These are phyloP conservation scores for Adelognathus sp. DNA, from an alignment of 2,888 invertebrate species.

Conservation along the genomic window DNA sequence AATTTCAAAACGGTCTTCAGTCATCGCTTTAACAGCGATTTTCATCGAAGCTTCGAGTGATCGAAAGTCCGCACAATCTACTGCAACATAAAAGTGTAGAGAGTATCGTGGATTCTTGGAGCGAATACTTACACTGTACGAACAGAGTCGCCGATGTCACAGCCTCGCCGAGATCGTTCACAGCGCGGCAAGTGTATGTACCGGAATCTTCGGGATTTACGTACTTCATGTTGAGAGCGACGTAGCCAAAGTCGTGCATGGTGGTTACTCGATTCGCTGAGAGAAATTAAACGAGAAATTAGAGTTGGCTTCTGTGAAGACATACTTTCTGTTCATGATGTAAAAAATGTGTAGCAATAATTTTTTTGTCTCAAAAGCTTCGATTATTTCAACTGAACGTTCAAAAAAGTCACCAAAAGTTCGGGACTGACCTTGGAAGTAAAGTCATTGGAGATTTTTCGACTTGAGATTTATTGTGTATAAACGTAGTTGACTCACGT, in stretches of 20 bases:
- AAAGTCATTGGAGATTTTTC: too few species aligned
- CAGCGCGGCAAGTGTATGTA: conserved; percentile 96
- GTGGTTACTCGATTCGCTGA: conserved; percentile 94
- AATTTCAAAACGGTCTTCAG: conserved; percentile 14
- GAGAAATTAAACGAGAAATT: neutral
- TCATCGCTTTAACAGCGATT: conserved; percentile 8
- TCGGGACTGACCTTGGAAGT: too few species aligned
- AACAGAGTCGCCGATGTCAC: conserved; percentile 95
- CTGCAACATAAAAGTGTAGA: conserved; percentile 26
- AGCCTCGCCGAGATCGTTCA: conserved; percentile 96
- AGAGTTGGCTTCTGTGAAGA: neutral
- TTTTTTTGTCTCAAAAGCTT: too few species aligned
- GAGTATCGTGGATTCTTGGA: neutral
- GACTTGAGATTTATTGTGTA: too few species aligned
- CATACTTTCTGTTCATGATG: neutral
- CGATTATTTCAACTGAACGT: too few species aligned
- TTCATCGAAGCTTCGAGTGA: conserved; percentile 9
- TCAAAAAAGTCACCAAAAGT: too few species aligned
- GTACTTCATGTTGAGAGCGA: conserved; percentile 96
- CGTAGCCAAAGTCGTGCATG: conserved; percentile 99
- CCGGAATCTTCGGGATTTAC: conserved; percentile 98
- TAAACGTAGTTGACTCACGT: too few species aligned
- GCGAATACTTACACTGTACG: conserved; percentile 88
- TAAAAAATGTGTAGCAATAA: too few species aligned
- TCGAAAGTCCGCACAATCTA: conserved; percentile 17